Evolutionary conservation across 2,113 vertebrate genomes (phyloP).

Genomic region (Synodontis membranacea): DNA sequence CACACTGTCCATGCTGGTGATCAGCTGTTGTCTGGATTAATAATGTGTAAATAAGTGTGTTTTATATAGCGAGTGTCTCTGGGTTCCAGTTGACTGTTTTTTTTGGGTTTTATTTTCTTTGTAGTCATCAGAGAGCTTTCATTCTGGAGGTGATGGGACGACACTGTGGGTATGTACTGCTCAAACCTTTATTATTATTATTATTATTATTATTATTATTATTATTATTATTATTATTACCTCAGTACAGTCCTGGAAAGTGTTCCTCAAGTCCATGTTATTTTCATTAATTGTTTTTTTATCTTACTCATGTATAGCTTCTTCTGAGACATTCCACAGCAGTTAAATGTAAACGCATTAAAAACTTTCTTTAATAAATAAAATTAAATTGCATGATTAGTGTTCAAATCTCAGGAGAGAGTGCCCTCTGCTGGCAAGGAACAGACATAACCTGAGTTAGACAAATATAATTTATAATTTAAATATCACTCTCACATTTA

Average conservation of each 20-base stretch:
- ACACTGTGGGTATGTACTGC: constrained; percentile 78
- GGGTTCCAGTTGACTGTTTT: not conserved
- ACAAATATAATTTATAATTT: no score
- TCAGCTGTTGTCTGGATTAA: no score
- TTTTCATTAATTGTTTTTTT: no score
- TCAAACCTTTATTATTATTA: not conserved
- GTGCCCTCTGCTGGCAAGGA: not conserved
- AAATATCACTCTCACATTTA: no score
- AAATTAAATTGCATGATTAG: not conserved
- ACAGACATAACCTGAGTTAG: not conserved
- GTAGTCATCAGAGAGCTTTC: constrained; percentile 84
- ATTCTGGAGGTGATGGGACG: constrained; percentile 87
- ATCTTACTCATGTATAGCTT: not conserved
- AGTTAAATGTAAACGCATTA: not conserved
- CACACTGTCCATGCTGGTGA: no score
- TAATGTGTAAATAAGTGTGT: not conserved
- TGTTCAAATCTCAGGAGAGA: not conserved
- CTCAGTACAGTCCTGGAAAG: no score
- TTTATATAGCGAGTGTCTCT: not conserved
- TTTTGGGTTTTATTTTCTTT: constrained; percentile 2
- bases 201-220: not conserved
- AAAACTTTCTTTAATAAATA: not conserved
- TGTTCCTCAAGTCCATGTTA: no score
- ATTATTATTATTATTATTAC: not conserved
- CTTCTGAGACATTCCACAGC: not conserved